Conservation (phyloP, 2,888 invertebrate genomes). For the Eupithecia abbreviata region DNA sequence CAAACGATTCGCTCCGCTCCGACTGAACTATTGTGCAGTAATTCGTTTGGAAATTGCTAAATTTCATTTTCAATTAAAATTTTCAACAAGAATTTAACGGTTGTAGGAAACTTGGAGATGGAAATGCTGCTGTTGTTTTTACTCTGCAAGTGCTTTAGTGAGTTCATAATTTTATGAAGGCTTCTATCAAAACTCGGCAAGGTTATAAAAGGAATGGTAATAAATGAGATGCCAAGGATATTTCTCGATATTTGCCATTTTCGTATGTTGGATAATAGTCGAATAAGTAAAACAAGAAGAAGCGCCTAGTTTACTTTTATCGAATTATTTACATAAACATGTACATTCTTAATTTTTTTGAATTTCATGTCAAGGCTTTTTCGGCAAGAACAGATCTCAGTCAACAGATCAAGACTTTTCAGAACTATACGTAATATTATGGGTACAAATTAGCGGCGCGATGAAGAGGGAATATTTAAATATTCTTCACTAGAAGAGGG, state of each 20-base stretch:
- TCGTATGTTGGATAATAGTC: neutral
- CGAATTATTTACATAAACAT: too few species aligned
- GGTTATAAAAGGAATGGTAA: neutral
- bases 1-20: slow-evolving; percentile 17
- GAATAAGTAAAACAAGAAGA: neutral
- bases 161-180: slow-evolving; percentile 4
- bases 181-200: neutral
- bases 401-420: too few species aligned
- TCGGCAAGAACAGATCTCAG: too few species aligned
- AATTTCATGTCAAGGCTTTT: too few species aligned
- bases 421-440: neutral
- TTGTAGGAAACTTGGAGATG: neutral
- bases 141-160: neutral
- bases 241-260: neutral
- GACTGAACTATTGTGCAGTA: slow-evolving; percentile 8
- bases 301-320: too few species aligned
- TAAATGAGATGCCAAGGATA: neutral
- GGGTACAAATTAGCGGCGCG: neutral
- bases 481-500: neutral
- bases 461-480: neutral
- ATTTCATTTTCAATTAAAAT: slow-evolving; percentile 14
- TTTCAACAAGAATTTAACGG: neutral
- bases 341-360: too few species aligned
- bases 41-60: slow-evolving; percentile 20
- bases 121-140: slow-evolving; percentile 11